A percentile compares a stretch with the other conserved stretches of the same genome.
phyloP scores from a whole-genome alignment of 1,140 invertebrate genomes.

The Oedothorax gibbosus region DNA sequence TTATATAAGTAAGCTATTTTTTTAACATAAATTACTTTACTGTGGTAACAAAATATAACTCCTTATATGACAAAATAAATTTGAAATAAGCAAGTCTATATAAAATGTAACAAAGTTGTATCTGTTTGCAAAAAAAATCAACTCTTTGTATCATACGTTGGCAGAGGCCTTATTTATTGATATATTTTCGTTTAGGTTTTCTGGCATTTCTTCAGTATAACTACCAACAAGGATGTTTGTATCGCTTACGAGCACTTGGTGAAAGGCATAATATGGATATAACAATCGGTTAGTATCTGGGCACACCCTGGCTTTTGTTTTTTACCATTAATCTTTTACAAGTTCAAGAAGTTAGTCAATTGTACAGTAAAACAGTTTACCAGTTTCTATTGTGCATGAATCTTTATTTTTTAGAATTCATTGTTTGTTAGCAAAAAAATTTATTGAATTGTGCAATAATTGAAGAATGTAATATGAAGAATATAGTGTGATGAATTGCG shows the following conservation, averaged over 20 bases:
- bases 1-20: conserved; percentile 82
- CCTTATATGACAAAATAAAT: too few relatives aligned
- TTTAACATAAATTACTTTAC: too few relatives aligned
- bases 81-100: neutral
- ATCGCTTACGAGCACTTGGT: conserved; percentile 93
- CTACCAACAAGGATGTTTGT: conserved; percentile 97
- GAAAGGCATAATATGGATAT: conserved; percentile 99
- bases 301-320: neutral
- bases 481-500: too few relatives aligned
- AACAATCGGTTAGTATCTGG: conserved; percentile 77
- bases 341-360: too few relatives aligned
- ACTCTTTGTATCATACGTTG: neutral
- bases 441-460: too few relatives aligned
- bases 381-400: too few relatives aligned
- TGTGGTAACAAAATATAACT: too few relatives aligned
- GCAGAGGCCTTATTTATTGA: neutral
- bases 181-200: conserved; percentile 77
- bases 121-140: neutral
- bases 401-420: too few relatives aligned
- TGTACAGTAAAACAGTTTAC: too few relatives aligned
- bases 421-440: too few relatives aligned
- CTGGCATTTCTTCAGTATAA: conserved; percentile 89
- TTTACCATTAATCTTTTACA: too few relatives aligned
- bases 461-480: too few relatives aligned
- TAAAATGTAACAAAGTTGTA: neutral